phyloP scores from a whole-genome alignment of 1,140 invertebrate species.

The Scaptomyza hsui region DNA sequence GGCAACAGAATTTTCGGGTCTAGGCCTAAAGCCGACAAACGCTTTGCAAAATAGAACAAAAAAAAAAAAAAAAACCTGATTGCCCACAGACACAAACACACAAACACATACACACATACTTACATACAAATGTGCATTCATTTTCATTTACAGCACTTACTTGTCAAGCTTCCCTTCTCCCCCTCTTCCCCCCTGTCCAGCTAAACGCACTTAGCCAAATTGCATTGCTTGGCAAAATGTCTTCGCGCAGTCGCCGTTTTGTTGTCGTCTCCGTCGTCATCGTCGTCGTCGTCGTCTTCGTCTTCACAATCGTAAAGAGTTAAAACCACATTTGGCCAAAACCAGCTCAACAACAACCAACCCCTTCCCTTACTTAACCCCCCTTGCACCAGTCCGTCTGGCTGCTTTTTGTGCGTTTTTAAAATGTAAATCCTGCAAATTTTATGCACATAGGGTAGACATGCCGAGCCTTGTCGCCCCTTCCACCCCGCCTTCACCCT shows the following conservation, averaged over 20 bases:
- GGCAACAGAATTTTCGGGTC: conserved; percentile 55
- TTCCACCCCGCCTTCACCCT: not conserved
- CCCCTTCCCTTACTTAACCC: not conserved
- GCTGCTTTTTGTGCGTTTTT: conserved; percentile 60
- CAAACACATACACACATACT: not conserved
- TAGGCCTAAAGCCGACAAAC: conserved; percentile 66
- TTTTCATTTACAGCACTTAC: conserved; percentile 66
- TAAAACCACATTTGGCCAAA: conserved; percentile 76
- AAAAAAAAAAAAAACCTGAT: too few species aligned
- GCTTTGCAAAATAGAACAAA: too few species aligned
- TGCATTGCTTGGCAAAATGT: conserved; percentile 72
- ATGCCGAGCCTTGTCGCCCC: conserved; percentile 5
- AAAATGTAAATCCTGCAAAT: conserved; percentile 80
- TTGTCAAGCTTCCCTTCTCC: not conserved
- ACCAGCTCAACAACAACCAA: conserved; percentile 45
- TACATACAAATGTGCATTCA: conserved; percentile 35
- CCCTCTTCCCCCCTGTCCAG: conserved; percentile 1
- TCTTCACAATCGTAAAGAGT: conserved; percentile 64
- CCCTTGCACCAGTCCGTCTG: conserved; percentile 15
- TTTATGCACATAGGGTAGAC: conserved; percentile 72
- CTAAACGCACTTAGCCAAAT: conserved; percentile 76
- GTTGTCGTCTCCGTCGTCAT: not conserved
- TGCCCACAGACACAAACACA: conserved; percentile 46
- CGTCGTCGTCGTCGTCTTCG: not conserved
- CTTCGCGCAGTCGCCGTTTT: conserved; percentile 59